Base-by-base conservation (phyloP, 1,140 invertebrate genomes). In the Drosophila miranda region DNA sequence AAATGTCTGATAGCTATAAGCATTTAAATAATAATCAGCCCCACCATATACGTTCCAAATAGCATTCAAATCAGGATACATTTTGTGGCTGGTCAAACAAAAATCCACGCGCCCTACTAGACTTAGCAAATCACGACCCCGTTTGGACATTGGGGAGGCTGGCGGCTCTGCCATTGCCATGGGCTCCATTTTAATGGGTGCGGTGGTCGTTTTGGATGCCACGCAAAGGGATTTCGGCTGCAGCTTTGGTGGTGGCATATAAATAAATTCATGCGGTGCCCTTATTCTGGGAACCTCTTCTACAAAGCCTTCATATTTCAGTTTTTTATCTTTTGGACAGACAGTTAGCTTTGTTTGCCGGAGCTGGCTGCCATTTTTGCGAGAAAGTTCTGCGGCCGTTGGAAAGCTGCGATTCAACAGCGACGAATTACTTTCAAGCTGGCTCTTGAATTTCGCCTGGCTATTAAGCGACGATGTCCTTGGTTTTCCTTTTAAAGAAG, bases 41-140 rank as follows among this genome's bases (percentile, higher is more conserved):
- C 9, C 49, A 89, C 89, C 89, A 56, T 89, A 90, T 21, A 86
- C 59, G 67, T 86, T 87, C 77, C 89, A 90, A 45, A 90, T 50
- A 1, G 69, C 75, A 53, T 90, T 81, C 3, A 88, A 45, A 0
- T 82, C 50, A 1, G 87, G 74, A 42, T 90, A 62, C 16, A 44
- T 16, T 57, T 79, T 77, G 11, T 82, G 68, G n/a, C 58, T 84
- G 76, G 84, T 88, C 21, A 90, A 56, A 13, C 75, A 81, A 44
- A 87, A 90, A 19, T 90, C 75, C 0, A 89, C 83, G 0, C 70
- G 78, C 3, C 89, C 89, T 5, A 86, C 53, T 4, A 89, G 50
- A 14, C 59, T 72, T 0, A 75, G 9, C 23, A 78, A 52, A 34
- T 84, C 61, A 2, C 86, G 57, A 5, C 77, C 75, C 11, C 67